Evolutionary conservation across 2,113 vertebrate genomes (phyloP), one percentile per base, ranked within the genome.

Genomic region (Capricornis sumatraensis): DNA sequence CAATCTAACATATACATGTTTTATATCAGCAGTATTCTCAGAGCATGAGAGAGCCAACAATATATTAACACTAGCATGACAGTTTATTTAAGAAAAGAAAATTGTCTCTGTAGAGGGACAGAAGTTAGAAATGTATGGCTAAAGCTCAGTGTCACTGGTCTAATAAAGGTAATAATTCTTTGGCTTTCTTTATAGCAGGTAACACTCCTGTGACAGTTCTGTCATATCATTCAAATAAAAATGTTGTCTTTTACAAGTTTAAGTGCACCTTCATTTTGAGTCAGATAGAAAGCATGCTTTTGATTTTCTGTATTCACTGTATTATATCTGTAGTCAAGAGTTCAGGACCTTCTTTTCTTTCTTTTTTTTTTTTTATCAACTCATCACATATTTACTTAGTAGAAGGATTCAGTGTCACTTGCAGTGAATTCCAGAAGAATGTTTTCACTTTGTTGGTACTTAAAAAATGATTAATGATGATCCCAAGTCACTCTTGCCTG

Each of bases 1-100:
- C 99, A 99, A 99, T 99, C 99, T 99, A 99, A 99, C 99, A 99
- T 99, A 99, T 99, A 99, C 99, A 99, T 99, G 99, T 99, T 99
- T 99, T 99, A 99, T 99, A 99, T 99, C 99, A 99, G 99, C 99
- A 98, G 99, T 99, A 99, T 99, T 99, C 99, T 99, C 99, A 95
- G 98, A 99, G 99, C 99, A 99, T 99, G 99, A 99, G 99, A 98
- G 98, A 99, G 99, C 99, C 99, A 99, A 99, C 99, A 99, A 99
- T 99, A 99, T 99, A 99, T 99, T 99, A 99, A 99, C 99, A 99
- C 99, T 99, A 99, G 99, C 99, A 99, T 99, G 99, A 99, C 99
- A 99, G 99, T 99, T 99, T 99, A 99, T 99, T 99, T 99, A 99
- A 99, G 99, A 99, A 99, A 99, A 99, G 99, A 99, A 99, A 99